Percentiles rank a stretch among this genome's conserved stretches.
Evolutionary conservation across 2,888 invertebrate genomes (phyloP).

Genomic region (Eupithecia tripunctaria): DNA sequence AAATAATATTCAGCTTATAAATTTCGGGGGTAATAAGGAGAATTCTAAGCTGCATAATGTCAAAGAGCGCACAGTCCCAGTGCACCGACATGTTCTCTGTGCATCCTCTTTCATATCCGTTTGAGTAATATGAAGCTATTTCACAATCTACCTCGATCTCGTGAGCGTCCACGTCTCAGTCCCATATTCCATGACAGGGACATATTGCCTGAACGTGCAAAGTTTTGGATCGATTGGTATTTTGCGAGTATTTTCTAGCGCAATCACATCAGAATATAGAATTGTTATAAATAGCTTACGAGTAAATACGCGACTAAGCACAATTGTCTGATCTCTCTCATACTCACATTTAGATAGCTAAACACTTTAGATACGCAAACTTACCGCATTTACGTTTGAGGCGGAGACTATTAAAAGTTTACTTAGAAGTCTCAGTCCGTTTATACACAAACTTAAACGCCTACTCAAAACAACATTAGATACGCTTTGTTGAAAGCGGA

Average conservation of each 20-base stretch:
- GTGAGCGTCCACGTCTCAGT: background rate
- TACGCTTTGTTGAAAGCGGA: constrained; percentile 37
- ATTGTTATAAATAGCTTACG: background rate
- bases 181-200: background rate
- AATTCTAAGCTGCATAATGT: background rate
- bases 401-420: constrained; percentile 27
- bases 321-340: background rate
- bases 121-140: background rate
- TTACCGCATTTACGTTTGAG: background rate
- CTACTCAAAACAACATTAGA: constrained; percentile 39
- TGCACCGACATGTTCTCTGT: background rate
- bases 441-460: constrained; percentile 33
- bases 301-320: no score
- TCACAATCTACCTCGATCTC: background rate
- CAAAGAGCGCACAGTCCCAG: background rate
- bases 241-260: background rate
- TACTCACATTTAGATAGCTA: background rate
- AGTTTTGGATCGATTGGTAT: background rate
- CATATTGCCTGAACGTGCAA: background rate
- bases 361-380: background rate
- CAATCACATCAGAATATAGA: background rate
- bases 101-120: background rate
- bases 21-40: background rate
- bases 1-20: background rate
- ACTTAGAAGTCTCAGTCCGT: constrained; percentile 25